A percentile compares a stretch with the other conserved stretches of the same genome.
These are phyloP conservation scores for Tholera decimalis DNA, from an alignment of 2,888 invertebrate genomes.

Conservation along the genomic window DNA sequence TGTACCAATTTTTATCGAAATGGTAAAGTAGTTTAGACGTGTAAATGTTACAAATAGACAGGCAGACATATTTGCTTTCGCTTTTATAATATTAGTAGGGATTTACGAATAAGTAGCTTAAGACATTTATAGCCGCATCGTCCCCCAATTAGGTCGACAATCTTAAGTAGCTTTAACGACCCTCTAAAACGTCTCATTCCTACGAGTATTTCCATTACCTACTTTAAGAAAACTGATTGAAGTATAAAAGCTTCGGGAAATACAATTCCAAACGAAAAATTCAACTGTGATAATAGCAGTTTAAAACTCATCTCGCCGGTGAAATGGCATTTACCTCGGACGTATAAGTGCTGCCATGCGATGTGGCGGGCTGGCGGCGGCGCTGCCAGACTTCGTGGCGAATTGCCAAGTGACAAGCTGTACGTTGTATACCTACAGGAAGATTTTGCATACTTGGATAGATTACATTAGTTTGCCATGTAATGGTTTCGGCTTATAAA, in stretches of 20 bases:
- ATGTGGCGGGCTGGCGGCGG: slow-evolving; percentile 17
- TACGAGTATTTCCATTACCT: too few species aligned
- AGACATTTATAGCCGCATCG: too few species aligned
- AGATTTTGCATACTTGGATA: slow-evolving; percentile 17
- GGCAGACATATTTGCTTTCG: too few species aligned
- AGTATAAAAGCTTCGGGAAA: slow-evolving; percentile 37
- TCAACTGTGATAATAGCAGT: slow-evolving; percentile 49
- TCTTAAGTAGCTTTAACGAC: background rate
- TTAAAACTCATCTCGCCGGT: slow-evolving; percentile 59
- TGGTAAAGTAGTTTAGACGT: too few species aligned
- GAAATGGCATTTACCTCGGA: slow-evolving; percentile 56
- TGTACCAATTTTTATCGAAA: too few species aligned
- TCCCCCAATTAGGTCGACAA: too few species aligned
- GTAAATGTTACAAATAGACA: too few species aligned
- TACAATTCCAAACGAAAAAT: slow-evolving; percentile 47
- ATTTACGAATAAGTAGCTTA: too few species aligned
- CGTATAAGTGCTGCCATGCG: slow-evolving; percentile 30
- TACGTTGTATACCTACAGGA: slow-evolving; percentile 11
- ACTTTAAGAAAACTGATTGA: slow-evolving; percentile 31
- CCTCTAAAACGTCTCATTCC: background rate
- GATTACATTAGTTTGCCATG: slow-evolving; percentile 15
- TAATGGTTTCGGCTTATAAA: background rate
- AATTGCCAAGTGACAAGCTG: slow-evolving; percentile 51
- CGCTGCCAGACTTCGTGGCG: slow-evolving; percentile 51
- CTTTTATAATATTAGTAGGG: too few species aligned